phyloP scores from a whole-genome alignment of 2,113 vertebrate genomes.

The Protobothrops mucrosquamatus region DNA sequence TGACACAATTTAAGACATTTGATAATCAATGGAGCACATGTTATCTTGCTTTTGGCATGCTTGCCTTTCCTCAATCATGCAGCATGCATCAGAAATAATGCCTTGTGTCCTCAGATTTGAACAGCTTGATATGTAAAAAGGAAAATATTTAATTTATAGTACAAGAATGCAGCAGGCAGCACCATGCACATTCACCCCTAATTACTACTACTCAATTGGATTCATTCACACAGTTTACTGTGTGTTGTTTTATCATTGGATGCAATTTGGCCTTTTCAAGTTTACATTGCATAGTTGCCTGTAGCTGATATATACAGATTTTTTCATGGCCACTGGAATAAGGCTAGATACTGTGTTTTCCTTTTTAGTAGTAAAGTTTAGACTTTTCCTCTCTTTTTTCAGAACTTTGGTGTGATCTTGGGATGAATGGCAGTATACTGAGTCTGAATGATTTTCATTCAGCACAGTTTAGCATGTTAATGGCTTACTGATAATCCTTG shows the following conservation, averaged over 20 bases:
- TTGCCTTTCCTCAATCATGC: background rate
- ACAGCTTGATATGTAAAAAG: background rate
- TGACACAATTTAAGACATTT: background rate
- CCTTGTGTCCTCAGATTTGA: background rate
- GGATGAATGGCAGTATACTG: background rate
- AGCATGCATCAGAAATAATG: background rate
- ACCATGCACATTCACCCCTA: background rate
- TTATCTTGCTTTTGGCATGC: background rate
- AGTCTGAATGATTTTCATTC: background rate
- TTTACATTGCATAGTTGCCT: background rate
- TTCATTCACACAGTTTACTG: background rate
- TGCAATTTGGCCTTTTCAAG: background rate
- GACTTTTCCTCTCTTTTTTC: background rate
- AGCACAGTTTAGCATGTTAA: background rate
- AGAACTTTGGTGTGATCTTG: background rate
- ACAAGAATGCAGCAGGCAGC: background rate
- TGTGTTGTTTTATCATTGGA: background rate
- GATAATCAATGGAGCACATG: background rate
- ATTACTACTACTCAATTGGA: background rate
- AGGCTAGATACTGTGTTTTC: background rate
- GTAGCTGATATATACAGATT: background rate
- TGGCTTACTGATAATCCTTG: background rate
- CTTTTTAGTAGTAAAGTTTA: background rate
- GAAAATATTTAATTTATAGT: background rate
- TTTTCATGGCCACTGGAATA: background rate